These are phyloP conservation scores for Corythornis madagascariensis DNA, from an alignment of 2,113 vertebrate genomes.

Conservation along the genomic window DNA sequence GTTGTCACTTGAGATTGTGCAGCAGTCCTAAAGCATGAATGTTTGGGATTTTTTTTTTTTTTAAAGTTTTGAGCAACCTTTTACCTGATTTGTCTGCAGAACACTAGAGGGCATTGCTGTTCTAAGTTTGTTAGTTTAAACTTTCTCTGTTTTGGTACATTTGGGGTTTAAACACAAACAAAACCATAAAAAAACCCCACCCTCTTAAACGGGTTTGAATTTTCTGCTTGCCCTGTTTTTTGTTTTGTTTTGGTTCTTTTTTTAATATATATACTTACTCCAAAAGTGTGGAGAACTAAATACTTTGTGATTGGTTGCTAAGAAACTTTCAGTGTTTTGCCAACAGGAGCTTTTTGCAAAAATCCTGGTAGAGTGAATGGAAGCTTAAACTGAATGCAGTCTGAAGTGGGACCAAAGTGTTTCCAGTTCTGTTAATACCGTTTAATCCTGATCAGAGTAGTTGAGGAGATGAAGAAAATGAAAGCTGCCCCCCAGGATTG, in stretches of 20 bases:
- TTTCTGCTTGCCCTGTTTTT: not conserved
- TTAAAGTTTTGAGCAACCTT: not conserved
- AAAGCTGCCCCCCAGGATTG: not conserved
- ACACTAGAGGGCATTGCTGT: slow-evolving; percentile 62
- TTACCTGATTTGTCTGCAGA: not conserved
- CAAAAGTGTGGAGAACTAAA: not conserved
- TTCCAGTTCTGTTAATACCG: not conserved
- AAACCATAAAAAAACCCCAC: not conserved
- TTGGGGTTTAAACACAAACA: not conserved
- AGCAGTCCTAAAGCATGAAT: not conserved
- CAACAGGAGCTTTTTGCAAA: not conserved
- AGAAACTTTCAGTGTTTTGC: not conserved
- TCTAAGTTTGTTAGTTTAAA: not conserved
- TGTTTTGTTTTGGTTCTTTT: not conserved
- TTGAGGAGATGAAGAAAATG: not conserved
- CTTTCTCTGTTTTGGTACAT: fast-evolving
- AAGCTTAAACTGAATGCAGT: not conserved
- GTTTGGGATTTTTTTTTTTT: not conserved
- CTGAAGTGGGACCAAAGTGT: not conserved
- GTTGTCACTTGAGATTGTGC: not conserved
- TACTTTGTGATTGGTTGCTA: not conserved
- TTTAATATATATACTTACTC: not conserved
- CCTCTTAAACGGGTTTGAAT: not conserved
- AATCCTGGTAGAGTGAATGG: not conserved
- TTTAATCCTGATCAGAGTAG: not conserved